A percentile compares a stretch with the other conserved stretches of the same genome.
Evolutionary conservation across 2,113 vertebrate genomes (phyloP).

Genomic region (Spea bombifrons): DNA sequence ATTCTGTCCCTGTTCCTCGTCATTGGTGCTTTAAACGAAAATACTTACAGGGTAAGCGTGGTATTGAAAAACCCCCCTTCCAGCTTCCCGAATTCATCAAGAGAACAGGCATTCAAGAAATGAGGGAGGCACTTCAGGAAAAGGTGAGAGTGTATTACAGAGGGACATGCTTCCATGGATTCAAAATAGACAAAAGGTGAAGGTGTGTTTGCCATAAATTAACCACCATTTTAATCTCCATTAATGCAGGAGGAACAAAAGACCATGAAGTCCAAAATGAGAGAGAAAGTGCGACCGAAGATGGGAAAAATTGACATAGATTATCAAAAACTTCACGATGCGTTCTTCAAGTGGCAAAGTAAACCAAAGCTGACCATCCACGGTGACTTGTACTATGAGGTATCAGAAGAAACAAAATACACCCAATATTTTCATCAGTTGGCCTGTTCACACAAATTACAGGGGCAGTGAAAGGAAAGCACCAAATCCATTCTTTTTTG

Average conservation of each 20-base stretch:
- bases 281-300: conserved; percentile 92
- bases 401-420: conserved; percentile 42
- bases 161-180: neutral
- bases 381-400: conserved; percentile 92
- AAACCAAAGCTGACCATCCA: conserved; percentile 93
- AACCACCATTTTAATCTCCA: neutral
- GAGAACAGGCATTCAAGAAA: conserved; percentile 91
- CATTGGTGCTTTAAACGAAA: conserved; percentile 79
- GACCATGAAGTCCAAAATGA: conserved; percentile 95
- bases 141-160: conserved; percentile 66
- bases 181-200: no score
- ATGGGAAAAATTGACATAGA: conserved; percentile 97
- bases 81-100: conserved; percentile 91
- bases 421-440: no score
- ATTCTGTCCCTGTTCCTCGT: conserved; percentile 85
- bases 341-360: conserved; percentile 97
- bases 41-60: conserved; percentile 87
- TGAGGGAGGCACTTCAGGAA: conserved; percentile 91
- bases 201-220: no score
- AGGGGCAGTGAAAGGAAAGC: no score
- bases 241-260: conserved; percentile 84
- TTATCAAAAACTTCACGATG: conserved; percentile 93
- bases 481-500: no score
- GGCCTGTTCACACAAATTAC: no score
- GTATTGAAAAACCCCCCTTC: conserved; percentile 91